Percentiles rank a stretch among this genome's conserved stretches.
Evolutionary conservation across 2,888 invertebrate genomes (phyloP).

Genomic region (Chymomyza amoena): DNA sequence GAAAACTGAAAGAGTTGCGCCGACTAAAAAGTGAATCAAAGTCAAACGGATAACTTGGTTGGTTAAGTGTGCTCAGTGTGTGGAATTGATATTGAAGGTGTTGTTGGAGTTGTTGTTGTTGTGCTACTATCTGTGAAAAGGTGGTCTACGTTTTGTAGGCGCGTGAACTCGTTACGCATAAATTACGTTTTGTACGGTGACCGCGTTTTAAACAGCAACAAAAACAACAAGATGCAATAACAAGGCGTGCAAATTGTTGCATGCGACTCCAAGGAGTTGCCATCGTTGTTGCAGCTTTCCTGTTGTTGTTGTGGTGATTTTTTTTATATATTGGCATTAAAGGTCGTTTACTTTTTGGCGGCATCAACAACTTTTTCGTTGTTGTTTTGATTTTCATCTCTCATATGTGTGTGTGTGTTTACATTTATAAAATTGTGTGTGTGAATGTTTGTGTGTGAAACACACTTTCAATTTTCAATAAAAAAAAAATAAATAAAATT

Average conservation of each 20-base stretch:
- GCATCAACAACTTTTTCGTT: slow-evolving; percentile 67
- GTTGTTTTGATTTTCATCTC: slow-evolving; percentile 71
- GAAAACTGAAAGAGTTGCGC: slow-evolving; percentile 33
- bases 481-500: slow-evolving; percentile 12
- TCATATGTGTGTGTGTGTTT: slow-evolving; percentile 14
- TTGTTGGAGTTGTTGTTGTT: slow-evolving; percentile 8
- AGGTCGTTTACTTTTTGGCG: slow-evolving; percentile 78
- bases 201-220: slow-evolving; percentile 53
- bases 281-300: slow-evolving; percentile 55
- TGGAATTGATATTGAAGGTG: slow-evolving; percentile 8
- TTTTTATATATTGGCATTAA: slow-evolving; percentile 73
- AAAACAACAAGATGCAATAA: slow-evolving; percentile 21
- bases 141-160: slow-evolving; percentile 66
- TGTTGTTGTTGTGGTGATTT: slow-evolving; percentile 38
- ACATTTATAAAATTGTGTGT: slow-evolving; percentile 25
- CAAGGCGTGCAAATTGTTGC: slow-evolving; percentile 56
- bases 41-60: slow-evolving; percentile 46
- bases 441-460: slow-evolving; percentile 31
- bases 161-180: slow-evolving; percentile 73
- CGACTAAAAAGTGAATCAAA: slow-evolving; percentile 2
- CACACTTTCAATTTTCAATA: slow-evolving; percentile 68
- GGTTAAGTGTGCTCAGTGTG: slow-evolving; percentile 3
- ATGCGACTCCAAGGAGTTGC: slow-evolving; percentile 50
- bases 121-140: slow-evolving; percentile 33
- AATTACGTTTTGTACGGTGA: slow-evolving; percentile 56